Evolutionary conservation across 2,113 vertebrate genomes (phyloP), one percentile per base, ranked within the genome.

Genomic region (Oryzias melastigma): DNA sequence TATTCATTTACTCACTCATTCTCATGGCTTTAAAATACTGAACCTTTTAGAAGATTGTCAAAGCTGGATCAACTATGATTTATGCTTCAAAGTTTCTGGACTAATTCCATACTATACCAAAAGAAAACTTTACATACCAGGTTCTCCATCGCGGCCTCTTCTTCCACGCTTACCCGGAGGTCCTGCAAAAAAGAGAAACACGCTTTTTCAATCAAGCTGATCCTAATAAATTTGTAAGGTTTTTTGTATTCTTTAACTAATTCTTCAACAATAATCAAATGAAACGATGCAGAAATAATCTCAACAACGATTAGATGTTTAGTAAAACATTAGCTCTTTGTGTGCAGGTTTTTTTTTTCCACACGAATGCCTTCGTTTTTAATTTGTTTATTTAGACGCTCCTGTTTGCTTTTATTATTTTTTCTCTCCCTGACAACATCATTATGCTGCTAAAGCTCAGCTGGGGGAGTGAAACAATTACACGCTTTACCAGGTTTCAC

Each of bases 161-260:
- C 97, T 96, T 86, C 97, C 97, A 85, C 96, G 91, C 88, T 98
- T 98, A 65, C 97, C 97, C 1, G 95, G 95, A 90, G 96, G 96
- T 82, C 97, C 97, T 99, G 87, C 51, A 49, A 50, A 17, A 74
- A 4, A 47, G 62, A 56, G 75, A 68, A 4, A 64, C n/a, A 35
- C 65, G 44, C 46, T 35, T 52, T 62, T 68, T 75, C 14, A 47
- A 40, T 66, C 20, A 58, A 60, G 71, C 65, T 25, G 25, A 79
- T 71, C 67, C 41, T 71, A 46, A 70, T 35, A 58, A 18, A 48
- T 73, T 71, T 68, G 52, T 71, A 19, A 14, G 53, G 35, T 22
- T 52, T 35, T 72, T 81, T 19, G 49, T 60, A 35, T 76, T 57
- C 60, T 57, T 4, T 18, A 29, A 54, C 16, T 50, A 16, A 71